Evolutionary conservation across 2,113 vertebrate species (phyloP).

Genomic region (Hippocampus abdominalis): DNA sequence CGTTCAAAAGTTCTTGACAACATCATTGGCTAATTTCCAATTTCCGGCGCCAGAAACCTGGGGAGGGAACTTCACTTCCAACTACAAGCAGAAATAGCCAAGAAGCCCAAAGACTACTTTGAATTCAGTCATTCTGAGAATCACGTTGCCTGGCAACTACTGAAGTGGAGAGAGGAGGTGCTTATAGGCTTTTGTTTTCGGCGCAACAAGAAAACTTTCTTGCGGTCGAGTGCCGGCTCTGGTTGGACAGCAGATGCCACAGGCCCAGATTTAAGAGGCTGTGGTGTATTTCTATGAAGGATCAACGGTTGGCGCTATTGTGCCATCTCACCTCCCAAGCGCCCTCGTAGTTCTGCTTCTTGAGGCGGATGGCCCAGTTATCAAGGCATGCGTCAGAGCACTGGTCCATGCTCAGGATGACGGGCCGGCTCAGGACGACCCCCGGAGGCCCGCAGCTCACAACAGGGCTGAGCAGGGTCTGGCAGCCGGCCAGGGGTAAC

Average conservation of each 20-base stretch:
- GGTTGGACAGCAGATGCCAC: background rate
- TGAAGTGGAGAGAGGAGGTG: slow-evolving; percentile 22
- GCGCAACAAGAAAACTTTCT: slow-evolving; percentile 50
- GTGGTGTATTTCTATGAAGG: slow-evolving; percentile 28
- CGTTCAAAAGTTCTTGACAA: slow-evolving; percentile 19
- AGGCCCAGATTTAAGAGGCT: background rate
- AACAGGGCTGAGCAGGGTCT: slow-evolving; percentile 94
- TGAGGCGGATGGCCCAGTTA: slow-evolving; percentile 94
- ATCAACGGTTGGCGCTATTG: slow-evolving; percentile 32
- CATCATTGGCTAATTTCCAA: slow-evolving; percentile 38
- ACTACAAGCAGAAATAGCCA: slow-evolving; percentile 60
- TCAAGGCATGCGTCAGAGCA: slow-evolving; percentile 90
- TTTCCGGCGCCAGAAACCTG: slow-evolving; percentile 46
- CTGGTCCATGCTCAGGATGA: slow-evolving; percentile 95
- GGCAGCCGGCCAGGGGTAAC: slow-evolving; percentile 91
- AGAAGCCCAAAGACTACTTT: slow-evolving; percentile 60
- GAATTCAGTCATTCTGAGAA: slow-evolving; percentile 59
- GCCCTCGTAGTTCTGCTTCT: slow-evolving; percentile 95
- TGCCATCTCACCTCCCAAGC: slow-evolving; percentile 88
- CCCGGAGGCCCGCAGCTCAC: slow-evolving; percentile 97
- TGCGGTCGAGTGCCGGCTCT: slow-evolving; percentile 40
- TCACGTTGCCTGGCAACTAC: slow-evolving; percentile 64
- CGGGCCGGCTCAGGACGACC: slow-evolving; percentile 90
- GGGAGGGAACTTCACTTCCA: slow-evolving; percentile 29
- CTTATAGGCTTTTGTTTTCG: slow-evolving; percentile 46